Conservation (phyloP, 2,797 vertebrate species). For the Rhinella marina region DNA sequence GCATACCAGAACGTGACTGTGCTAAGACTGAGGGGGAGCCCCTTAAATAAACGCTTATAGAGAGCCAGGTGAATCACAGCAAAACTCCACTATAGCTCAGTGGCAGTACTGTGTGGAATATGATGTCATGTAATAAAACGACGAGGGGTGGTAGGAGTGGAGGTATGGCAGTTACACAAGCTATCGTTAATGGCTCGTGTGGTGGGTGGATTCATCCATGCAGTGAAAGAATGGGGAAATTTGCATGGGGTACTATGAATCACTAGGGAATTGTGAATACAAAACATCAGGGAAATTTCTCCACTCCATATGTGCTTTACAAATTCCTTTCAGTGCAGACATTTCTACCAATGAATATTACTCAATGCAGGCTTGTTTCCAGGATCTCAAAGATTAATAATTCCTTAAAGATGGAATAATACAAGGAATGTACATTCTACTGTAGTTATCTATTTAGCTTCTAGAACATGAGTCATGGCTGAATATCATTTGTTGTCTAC, state of each 20-base stretch:
- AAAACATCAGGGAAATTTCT: neutral
- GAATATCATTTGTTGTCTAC: neutral
- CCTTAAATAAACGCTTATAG: conserved; percentile 76
- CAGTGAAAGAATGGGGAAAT: conserved; percentile 54
- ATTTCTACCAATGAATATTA: conserved; percentile 23
- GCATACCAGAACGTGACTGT: conserved; percentile 31
- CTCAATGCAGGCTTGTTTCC: conserved; percentile 40
- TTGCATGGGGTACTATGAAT: conserved; percentile 33
- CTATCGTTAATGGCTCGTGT: conserved; percentile 61
- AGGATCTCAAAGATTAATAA: neutral
- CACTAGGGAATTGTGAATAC: conserved; percentile 13
- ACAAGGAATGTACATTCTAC: conserved; percentile 4
- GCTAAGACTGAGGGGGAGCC: conserved; percentile 62
- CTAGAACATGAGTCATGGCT: neutral
- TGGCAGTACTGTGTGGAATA: conserved; percentile 72
- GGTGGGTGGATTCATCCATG: conserved; percentile 60
- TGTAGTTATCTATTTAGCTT: neutral
- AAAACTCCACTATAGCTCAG: conserved; percentile 81
- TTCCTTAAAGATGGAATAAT: conserved; percentile 10
- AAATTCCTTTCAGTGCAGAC: neutral
- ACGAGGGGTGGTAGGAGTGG: conserved; percentile 66
- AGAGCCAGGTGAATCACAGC: conserved; percentile 68
- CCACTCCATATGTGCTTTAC: conserved; percentile 33
- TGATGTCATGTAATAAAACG: conserved; percentile 78
- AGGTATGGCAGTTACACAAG: conserved; percentile 60